These are phyloP conservation scores for Rhorus exstirpatorius DNA, from an alignment of 2,888 invertebrate species.

Conservation along the genomic window DNA sequence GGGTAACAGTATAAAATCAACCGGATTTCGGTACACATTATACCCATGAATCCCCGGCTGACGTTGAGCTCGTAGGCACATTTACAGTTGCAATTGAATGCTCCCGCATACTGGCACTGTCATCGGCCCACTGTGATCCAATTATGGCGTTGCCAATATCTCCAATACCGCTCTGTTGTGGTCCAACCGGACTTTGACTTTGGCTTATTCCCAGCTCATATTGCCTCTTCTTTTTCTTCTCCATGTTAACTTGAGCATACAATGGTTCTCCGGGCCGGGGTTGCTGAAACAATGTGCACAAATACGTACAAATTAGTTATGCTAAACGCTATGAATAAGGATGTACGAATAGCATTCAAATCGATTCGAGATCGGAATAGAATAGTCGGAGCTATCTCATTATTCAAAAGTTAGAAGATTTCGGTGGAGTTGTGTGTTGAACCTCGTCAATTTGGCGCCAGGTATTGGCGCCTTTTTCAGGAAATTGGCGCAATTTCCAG, in stretches of 20 bases:
- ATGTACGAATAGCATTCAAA: too few relatives aligned
- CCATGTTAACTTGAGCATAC: constrained; percentile 89
- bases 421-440: too few relatives aligned
- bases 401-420: too few relatives aligned
- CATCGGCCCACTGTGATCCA: constrained; percentile 80
- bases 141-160: constrained; percentile 71
- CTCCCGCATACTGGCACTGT: constrained; percentile 74
- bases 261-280: constrained; percentile 88
- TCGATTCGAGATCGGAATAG: too few relatives aligned
- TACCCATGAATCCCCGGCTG: constrained; percentile 87
- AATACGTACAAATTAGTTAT: constrained; percentile 68
- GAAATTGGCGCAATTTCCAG: too few relatives aligned
- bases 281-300: constrained; percentile 84
- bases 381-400: too few relatives aligned
- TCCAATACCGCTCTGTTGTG: constrained; percentile 72
- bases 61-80: constrained; percentile 82
- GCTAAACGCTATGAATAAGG: too few relatives aligned
- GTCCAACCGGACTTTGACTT: constrained; percentile 79
- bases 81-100: constrained; percentile 79
- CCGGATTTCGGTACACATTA: constrained; percentile 73
- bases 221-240: constrained; percentile 88
- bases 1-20: neutral
- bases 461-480: too few relatives aligned
- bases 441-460: too few relatives aligned
- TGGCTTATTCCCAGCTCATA: constrained; percentile 85